Percentiles rank a stretch among this genome's conserved stretches.
These are phyloP conservation scores for Athene cunicularia DNA, from an alignment of 2,113 vertebrate species.

Conservation along the genomic window DNA sequence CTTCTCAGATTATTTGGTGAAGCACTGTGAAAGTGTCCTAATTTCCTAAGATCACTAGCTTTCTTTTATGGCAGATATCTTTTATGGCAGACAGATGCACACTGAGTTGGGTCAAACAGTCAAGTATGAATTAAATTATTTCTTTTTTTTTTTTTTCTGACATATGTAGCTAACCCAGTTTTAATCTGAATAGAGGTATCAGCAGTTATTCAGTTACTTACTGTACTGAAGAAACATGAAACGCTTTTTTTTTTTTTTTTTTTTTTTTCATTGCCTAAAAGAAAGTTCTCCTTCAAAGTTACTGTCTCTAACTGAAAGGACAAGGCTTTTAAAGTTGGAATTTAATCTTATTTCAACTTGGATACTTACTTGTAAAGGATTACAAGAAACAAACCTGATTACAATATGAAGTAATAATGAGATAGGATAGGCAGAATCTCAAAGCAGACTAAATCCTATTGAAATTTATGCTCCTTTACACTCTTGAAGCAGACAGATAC, in stretches of 20 bases:
- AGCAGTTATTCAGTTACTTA: not conserved
- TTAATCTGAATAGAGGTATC: not conserved
- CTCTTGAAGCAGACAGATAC: not conserved
- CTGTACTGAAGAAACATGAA: not conserved
- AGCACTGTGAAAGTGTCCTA: not conserved
- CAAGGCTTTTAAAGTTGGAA: not conserved
- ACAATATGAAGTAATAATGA: not conserved
- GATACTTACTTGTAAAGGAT: not conserved
- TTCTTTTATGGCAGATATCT: not conserved
- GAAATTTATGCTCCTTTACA: not conserved
- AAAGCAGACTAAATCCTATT: not conserved
- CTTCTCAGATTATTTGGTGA: not conserved
- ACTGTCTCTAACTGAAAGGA: not conserved
- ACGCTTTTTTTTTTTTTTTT: not conserved
- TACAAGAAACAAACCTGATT: not conserved
- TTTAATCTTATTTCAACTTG: not conserved
- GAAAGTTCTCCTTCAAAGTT: not conserved
- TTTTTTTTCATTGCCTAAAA: not conserved
- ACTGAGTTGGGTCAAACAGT: not conserved
- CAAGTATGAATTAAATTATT: not conserved
- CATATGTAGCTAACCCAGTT: conserved; percentile 1
- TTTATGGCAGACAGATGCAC: not conserved
- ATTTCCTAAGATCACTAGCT: not conserved
- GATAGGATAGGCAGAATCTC: not conserved
- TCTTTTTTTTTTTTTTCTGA: not conserved